Base-by-base conservation (phyloP, 1,140 invertebrate genomes). In the Cyclargus thomasi region DNA sequence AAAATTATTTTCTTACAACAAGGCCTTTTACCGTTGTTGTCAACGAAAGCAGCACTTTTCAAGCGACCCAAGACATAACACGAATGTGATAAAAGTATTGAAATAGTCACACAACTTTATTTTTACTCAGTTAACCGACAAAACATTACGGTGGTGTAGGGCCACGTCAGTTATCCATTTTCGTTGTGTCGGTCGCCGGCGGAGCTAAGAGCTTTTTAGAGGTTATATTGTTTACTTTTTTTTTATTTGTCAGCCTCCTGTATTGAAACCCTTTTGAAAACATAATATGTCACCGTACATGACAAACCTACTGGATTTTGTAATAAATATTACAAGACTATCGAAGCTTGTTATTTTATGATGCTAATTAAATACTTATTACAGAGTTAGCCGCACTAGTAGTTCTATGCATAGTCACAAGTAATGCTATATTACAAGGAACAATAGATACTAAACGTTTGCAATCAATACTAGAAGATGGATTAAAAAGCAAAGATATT, bases 391-490 rank as follows among this genome's bases (percentile, higher is more conserved):
- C 78, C 18, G 23, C 88, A 14, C 70, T 87, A 63, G 23, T 81
- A 35, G 16, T 88, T 70, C 78, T 80, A 68, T 63, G 71, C 53
- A 18, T 90, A 70, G 77, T 76, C 5, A 21, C 86, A 21, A 80
- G 78, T 69, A 81, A 85, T 83, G 88, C 80, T 8, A 86, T 83
- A 57, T 76, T 91, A 22, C 86, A 90, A 75, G 80, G 82, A 62
- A 82, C 81, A 11, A 82, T 91, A 71, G 88, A 91, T 78, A 72
- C 88, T 4, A 82, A 85, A 39, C 74, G 82, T n/a, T 74, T 91
- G 20, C 86, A 90, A 74, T 73, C 68, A 35, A 86, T 91, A 23
- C 75, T 91, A 8, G 74, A 87, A 69, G 88, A 91, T 59, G 86
- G 83, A 22, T 20, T 90, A 5, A 86, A 84, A 67, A 83, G 80